A percentile compares a stretch with the other conserved stretches of the same genome.
Conservation (phyloP, 2,888 invertebrate species). For the Eristalis pertinax region DNA sequence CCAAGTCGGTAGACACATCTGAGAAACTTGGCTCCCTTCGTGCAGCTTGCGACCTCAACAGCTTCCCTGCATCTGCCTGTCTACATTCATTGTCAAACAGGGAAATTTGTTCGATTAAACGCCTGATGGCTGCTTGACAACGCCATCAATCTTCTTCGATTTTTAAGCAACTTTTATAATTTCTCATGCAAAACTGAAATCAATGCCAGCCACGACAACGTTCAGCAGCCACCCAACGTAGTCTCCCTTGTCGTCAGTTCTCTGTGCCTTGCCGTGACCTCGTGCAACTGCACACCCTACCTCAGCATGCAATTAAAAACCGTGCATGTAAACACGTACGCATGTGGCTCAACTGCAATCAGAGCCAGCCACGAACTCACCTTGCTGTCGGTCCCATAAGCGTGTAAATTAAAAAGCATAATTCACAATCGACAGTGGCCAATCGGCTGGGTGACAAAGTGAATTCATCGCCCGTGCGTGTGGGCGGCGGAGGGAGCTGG, state of each 20-base stretch:
- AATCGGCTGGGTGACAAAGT: conserved; percentile 29
- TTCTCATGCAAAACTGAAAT: neutral
- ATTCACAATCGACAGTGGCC: conserved; percentile 46
- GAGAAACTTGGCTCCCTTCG: too few relatives aligned
- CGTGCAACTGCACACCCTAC: neutral
- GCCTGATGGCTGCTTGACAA: too few relatives aligned
- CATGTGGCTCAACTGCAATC: conserved; percentile 15
- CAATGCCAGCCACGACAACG: neutral
- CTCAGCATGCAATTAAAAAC: neutral
- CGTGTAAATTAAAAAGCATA: conserved; percentile 52
- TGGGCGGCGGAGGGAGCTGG: neutral
- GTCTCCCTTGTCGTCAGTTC: neutral
- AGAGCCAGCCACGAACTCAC: conserved; percentile 16
- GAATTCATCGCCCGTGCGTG: neutral
- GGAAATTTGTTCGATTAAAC: too few relatives aligned
- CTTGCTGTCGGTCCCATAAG: conserved; percentile 17
- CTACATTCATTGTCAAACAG: too few relatives aligned
- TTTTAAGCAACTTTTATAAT: too few relatives aligned
- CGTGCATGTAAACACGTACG: neutral
- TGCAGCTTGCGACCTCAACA: too few relatives aligned
- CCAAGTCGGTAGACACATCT: too few relatives aligned
- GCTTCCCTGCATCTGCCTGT: too few relatives aligned
- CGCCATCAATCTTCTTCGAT: too few relatives aligned
- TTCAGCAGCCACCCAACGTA: neutral
- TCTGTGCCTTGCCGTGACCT: neutral